phyloP scores from a whole-genome alignment of 2,113 vertebrate genomes.

The Platichthys stellatus region DNA sequence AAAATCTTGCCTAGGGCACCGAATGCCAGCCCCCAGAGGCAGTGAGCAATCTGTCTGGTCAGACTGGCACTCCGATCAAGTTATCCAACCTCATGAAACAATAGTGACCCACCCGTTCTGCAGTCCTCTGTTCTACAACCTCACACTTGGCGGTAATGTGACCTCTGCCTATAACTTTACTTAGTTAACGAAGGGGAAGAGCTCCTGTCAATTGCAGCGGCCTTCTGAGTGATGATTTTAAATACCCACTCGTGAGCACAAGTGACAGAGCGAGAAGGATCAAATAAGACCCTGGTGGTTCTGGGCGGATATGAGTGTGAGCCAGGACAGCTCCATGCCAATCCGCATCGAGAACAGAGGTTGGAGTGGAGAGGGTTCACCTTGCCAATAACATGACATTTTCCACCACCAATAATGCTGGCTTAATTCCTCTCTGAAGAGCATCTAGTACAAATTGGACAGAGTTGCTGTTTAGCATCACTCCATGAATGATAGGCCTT shows the following conservation, averaged over 20 bases:
- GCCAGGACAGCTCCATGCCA: constrained; percentile 54
- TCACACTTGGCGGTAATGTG: constrained; percentile 26
- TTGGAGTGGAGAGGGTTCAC: constrained; percentile 61
- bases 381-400: constrained; percentile 80
- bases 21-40: constrained; percentile 74
- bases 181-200: constrained; percentile 32
- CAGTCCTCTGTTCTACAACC: constrained; percentile 41
- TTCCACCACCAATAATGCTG: constrained; percentile 69
- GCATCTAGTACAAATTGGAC: constrained; percentile 75
- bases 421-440: constrained; percentile 72
- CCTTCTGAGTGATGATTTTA: constrained; percentile 26
- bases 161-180: constrained; percentile 38
- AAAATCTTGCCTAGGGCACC: constrained; percentile 72
- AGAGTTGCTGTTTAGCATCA: constrained; percentile 69
- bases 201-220: constrained; percentile 35
- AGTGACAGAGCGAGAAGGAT: constrained; percentile 32
- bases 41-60: constrained; percentile 58
- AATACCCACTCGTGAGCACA: constrained; percentile 17
- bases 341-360: constrained; percentile 40
- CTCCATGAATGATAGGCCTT: constrained; percentile 51
- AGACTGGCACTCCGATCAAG: constrained; percentile 63
- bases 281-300: constrained; percentile 40
- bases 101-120: constrained; percentile 26
- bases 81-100: constrained; percentile 59
- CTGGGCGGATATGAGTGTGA: constrained; percentile 63